Percentiles rank a stretch among this genome's conserved stretches.
Conservation (phyloP, 2,888 invertebrate species). For the Nemotelus nigrinus region DNA sequence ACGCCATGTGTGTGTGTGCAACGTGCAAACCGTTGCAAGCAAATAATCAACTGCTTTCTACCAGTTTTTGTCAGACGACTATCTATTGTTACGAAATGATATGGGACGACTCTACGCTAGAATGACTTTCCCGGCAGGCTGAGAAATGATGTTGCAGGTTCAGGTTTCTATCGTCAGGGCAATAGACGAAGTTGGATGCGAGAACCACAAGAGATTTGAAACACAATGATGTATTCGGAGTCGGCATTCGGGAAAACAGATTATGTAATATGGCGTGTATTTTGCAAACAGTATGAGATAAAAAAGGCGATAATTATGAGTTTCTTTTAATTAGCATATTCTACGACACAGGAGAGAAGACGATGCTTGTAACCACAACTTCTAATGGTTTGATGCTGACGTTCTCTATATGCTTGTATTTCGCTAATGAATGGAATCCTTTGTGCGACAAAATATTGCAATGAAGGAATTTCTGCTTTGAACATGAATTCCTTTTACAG, state of each 20-base stretch:
- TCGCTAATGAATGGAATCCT: too few species aligned
- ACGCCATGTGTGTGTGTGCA: background rate
- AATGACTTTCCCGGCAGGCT: background rate
- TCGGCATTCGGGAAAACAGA: background rate
- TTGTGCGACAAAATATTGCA: too few species aligned
- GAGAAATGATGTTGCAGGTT: background rate
- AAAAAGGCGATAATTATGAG: background rate
- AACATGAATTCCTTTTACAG: too few species aligned
- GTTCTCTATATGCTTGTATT: too few species aligned
- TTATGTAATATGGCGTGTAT: background rate
- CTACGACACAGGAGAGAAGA: background rate
- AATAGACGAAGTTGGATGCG: background rate
- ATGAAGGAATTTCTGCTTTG: too few species aligned
- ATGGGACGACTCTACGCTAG: too few species aligned
- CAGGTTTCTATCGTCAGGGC: background rate
- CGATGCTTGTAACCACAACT: background rate
- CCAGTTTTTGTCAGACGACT: background rate
- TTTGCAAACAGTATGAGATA: background rate
- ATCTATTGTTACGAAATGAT: background rate
- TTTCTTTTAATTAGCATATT: background rate
- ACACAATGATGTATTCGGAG: background rate
- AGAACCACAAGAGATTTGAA: background rate
- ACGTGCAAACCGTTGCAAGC: constrained; percentile 11
- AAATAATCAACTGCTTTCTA: constrained; percentile 12
- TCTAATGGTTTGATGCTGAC: background rate